phyloP scores from a whole-genome alignment of 2,113 vertebrate species.

The Phalacrocorax aristotelis region DNA sequence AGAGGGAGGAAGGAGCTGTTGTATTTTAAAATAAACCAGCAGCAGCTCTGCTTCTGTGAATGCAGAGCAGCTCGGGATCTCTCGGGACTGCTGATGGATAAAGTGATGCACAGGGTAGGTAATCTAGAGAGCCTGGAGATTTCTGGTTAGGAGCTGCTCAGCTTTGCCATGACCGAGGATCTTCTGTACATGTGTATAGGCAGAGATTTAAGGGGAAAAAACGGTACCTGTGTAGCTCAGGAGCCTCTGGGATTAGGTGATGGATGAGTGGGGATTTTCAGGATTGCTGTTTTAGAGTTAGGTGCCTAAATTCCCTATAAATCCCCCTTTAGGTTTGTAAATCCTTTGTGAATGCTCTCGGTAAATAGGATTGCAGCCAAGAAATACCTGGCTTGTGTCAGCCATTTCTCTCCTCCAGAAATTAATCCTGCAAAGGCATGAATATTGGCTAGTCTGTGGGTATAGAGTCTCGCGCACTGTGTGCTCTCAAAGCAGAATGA shows the following conservation, averaged over 20 bases:
- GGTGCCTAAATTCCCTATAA: conserved; percentile 55
- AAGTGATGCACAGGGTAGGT: neutral
- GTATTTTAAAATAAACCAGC: neutral
- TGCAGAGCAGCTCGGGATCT: neutral
- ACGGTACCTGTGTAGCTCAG: neutral
- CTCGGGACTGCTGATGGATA: neutral
- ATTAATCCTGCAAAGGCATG: neutral
- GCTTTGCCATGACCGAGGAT: neutral
- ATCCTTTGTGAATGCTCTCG: neutral
- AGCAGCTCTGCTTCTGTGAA: neutral
- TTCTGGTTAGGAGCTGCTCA: neutral
- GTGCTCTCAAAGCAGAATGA: neutral
- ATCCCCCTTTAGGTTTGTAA: conserved; percentile 51
- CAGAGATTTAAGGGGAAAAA: neutral
- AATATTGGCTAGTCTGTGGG: neutral
- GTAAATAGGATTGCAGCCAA: conserved; percentile 42
- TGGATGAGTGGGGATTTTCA: conserved; percentile 55
- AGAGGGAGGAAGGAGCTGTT: neutral
- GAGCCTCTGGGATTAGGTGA: conserved; percentile 3
- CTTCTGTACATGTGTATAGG: neutral
- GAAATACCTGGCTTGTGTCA: conserved; percentile 39
- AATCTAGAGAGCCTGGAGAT: neutral
- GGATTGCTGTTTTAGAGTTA: neutral
- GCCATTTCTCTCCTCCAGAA: neutral
- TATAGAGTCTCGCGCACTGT: rapidly evolving